Percentiles rank a stretch among this genome's conserved stretches.
phyloP scores from a whole-genome alignment of 37 sponge, comb jelly and placozoan genomes.

The Mnemiopsis leidyi region DNA sequence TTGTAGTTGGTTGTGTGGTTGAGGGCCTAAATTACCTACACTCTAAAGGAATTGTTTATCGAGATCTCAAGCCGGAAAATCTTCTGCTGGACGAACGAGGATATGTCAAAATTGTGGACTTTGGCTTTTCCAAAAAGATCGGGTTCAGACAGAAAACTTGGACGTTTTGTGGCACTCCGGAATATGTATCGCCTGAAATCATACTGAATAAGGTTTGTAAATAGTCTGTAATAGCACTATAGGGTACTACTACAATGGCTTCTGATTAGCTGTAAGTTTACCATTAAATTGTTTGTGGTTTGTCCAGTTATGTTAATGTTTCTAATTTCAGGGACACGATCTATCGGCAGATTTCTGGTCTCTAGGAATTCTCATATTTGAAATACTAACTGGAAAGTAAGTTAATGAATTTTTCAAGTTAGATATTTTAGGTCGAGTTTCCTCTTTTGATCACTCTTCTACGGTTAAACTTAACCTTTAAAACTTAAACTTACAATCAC shows the following conservation, averaged over 20 bases:
- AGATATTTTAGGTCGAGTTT: too few species aligned
- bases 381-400: conserved; percentile 85
- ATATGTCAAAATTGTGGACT: conserved; percentile 55
- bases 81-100: conserved; percentile 15
- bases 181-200: conserved; percentile 98
- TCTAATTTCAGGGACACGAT: conserved; percentile 84
- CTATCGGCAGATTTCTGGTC: conserved; percentile 97
- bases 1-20: conserved; percentile 52
- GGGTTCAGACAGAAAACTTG: conserved; percentile 79
- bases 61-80: conserved; percentile 57
- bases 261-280: too few species aligned
- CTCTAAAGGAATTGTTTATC: not conserved
- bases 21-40: conserved; percentile 45
- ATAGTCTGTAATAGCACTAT: not conserved
- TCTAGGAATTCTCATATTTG: conserved; percentile 95
- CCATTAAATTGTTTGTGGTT: too few species aligned
- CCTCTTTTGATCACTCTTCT: too few species aligned
- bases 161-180: conserved; percentile 99
- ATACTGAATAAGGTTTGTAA: conserved; percentile 88
- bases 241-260: too few species aligned
- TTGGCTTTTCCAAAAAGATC: conserved; percentile 33
- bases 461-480: too few species aligned
- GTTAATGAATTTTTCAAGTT: too few species aligned
- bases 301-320: too few species aligned
- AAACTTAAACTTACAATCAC: not conserved